Evolutionary conservation across 1,140 invertebrate genomes (phyloP).

Genomic region (Drosophila fuyamai): DNA sequence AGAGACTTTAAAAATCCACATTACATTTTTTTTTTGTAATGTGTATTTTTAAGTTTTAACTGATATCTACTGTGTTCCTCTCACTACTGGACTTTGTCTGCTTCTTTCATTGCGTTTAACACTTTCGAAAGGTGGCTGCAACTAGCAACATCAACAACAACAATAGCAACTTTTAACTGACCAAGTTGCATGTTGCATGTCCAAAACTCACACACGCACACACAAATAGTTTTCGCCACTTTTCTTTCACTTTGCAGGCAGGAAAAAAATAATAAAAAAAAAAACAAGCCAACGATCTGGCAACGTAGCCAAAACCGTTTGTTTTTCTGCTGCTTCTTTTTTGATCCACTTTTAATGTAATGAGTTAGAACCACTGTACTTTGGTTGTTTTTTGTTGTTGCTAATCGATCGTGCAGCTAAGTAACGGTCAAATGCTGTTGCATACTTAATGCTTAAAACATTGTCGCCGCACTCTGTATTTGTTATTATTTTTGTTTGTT

Average conservation of each 20-base stretch:
- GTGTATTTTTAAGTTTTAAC: conserved; percentile 2
- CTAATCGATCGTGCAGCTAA: conserved; percentile 43
- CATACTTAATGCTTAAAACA: conserved; percentile 35
- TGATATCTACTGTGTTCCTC: conserved; percentile 38
- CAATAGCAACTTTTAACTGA: conserved; percentile 20
- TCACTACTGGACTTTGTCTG: conserved; percentile 6
- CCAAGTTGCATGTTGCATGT: conserved; percentile 70
- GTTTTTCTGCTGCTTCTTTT: conserved; percentile 20
- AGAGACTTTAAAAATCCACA: too few relatives aligned
- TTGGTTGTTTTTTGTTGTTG: conserved; percentile 13
- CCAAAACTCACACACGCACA: conserved; percentile 27
- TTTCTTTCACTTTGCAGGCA: conserved; percentile 49
- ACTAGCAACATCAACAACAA: conserved; percentile 15
- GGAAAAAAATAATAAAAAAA: conserved; percentile 10
- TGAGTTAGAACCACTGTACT: conserved; percentile 38
- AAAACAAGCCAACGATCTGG: conserved; percentile 41
- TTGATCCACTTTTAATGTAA: conserved; percentile 52
- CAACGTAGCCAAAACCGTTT: conserved; percentile 43
- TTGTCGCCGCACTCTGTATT: conserved; percentile 9
- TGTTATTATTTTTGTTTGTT: conserved; percentile 22
- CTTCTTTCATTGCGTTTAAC: conserved; percentile 13
- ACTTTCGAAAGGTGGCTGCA: conserved; percentile 50
- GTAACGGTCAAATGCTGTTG: conserved; percentile 46
- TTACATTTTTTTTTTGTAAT: background rate
- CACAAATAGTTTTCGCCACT: conserved; percentile 48